A percentile compares a stretch with the other conserved stretches of the same genome.
phyloP scores from a whole-genome alignment of 2,113 vertebrate species.

The Pterophyllum scalare region DNA sequence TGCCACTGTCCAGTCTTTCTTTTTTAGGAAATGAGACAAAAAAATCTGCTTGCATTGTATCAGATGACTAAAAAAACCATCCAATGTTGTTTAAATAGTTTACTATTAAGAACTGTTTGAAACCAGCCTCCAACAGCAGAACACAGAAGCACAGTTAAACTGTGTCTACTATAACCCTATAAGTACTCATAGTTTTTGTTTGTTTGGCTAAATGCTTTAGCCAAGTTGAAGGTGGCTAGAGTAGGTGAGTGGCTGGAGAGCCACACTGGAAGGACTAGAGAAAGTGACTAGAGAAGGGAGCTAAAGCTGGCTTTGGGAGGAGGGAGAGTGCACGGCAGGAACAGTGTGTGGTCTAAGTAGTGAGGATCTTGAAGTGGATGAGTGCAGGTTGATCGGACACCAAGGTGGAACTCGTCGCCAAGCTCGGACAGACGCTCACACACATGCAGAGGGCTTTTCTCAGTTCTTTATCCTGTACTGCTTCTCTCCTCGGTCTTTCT shows the following conservation, averaged over 20 bases:
- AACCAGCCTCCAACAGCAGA: background rate
- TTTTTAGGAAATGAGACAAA: background rate
- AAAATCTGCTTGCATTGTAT: background rate
- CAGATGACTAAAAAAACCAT: background rate
- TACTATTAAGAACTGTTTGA: background rate
- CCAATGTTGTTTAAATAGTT: background rate
- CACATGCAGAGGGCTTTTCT: background rate
- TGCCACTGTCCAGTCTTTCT: background rate
- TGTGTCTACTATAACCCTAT: background rate
- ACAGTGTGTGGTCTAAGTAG: too few relatives aligned
- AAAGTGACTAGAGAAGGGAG: background rate
- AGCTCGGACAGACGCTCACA: too few relatives aligned
- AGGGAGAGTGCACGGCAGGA: background rate
- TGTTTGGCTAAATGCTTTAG: too few relatives aligned
- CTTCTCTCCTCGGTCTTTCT: background rate
- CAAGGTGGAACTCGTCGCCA: background rate
- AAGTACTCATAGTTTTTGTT: too few relatives aligned
- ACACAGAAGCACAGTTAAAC: background rate
- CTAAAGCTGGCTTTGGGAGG: background rate
- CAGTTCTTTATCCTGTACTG: background rate
- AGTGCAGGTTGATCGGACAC: background rate
- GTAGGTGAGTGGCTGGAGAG: background rate
- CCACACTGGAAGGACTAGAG: background rate
- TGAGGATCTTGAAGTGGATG: background rate
- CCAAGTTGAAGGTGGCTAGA: too few relatives aligned